These are phyloP conservation scores for Siderastrea radians DNA, from an alignment of 92 coral and sea anemone species.

Conservation along the genomic window DNA sequence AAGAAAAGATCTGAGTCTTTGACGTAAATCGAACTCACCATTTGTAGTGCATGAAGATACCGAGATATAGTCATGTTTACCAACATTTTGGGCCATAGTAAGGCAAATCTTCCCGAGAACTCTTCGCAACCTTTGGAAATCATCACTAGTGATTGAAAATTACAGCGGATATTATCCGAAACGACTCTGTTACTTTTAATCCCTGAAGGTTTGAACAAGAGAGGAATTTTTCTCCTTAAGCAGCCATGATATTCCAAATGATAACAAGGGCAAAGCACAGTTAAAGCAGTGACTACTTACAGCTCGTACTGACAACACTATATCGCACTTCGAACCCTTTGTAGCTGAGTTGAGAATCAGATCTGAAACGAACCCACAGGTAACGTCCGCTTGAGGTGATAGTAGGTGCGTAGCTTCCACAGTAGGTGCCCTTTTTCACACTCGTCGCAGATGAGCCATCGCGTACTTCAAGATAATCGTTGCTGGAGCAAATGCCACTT, in stretches of 20 bases:
- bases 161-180: too few relatives aligned
- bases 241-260: neutral
- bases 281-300: neutral
- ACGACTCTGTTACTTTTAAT: neutral
- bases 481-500: constrained; percentile 10
- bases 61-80: too few relatives aligned
- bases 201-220: neutral
- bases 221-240: neutral
- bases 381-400: constrained; percentile 44
- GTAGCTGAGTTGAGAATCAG: neutral
- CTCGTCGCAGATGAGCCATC: constrained; percentile 39
- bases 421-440: constrained; percentile 31
- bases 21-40: too few relatives aligned
- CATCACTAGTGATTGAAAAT: too few relatives aligned
- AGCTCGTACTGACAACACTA: neutral
- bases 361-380: constrained; percentile 59
- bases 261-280: neutral
- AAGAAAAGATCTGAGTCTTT: too few relatives aligned
- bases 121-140: too few relatives aligned
- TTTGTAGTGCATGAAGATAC: too few relatives aligned
- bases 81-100: too few relatives aligned
- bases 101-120: too few relatives aligned
- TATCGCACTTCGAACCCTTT: constrained; percentile 42
- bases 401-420: constrained; percentile 26
- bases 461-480: constrained; percentile 51